Conservation (phyloP, 2,113 vertebrate species). For the Octodon degus region DNA sequence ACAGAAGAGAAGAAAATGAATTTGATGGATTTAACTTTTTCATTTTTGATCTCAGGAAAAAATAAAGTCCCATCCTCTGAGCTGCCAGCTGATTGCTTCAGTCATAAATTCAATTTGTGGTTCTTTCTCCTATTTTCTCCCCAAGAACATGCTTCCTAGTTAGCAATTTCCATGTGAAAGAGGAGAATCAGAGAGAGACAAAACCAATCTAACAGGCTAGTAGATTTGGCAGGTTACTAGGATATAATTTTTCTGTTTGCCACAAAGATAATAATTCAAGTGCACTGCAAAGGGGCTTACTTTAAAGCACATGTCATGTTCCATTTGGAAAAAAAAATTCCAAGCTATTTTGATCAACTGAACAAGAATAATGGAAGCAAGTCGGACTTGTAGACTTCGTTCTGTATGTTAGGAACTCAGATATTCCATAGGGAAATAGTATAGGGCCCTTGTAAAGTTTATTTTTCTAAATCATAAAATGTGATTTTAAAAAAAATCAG, state of each 20-base stretch:
- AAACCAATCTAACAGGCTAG: not conserved
- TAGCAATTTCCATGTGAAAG: not conserved
- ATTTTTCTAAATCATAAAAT: not conserved
- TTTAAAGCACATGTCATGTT: not conserved
- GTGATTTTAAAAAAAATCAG: not conserved
- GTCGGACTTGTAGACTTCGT: not conserved
- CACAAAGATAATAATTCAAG: not conserved
- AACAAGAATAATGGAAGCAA: not conserved
- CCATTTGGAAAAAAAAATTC: not conserved
- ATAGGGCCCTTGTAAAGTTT: not conserved
- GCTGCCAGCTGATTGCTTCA: not conserved
- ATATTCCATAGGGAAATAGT: not conserved
- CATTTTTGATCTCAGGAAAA: conserved; percentile 19
- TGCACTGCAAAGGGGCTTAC: not conserved
- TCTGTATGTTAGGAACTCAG: not conserved
- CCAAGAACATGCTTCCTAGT: not conserved
- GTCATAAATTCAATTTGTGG: not conserved
- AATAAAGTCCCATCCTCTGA: not conserved
- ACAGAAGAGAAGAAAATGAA: conserved; percentile 21
- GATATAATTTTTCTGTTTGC: not conserved
- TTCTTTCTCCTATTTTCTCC: not conserved
- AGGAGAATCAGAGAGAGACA: not conserved
- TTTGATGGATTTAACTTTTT: conserved; percentile 32
- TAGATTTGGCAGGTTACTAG: not conserved
- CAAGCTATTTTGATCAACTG: not conserved